Base-by-base conservation (phyloP, 2,888 invertebrate genomes). In the Dione juno region DNA sequence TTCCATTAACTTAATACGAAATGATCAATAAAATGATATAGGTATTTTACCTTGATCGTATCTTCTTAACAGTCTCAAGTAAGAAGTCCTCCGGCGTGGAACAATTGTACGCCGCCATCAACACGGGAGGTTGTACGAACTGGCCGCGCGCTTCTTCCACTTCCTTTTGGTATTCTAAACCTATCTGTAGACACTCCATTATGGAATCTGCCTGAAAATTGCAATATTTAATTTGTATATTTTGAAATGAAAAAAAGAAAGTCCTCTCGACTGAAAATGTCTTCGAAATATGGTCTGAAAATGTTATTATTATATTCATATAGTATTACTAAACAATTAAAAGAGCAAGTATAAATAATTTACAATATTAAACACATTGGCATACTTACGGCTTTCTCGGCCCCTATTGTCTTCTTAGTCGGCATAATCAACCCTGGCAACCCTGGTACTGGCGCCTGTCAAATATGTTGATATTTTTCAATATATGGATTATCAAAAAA, bases 351-450 rank as follows among this genome's bases (percentile, higher is more conserved):
- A 28, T 28, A 28, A 28, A 28, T 28, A 28, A 28, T 28, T 3
- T 28, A 3, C 2, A 28, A 28, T 28, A 28, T 28, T 28, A 28
- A 28, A 28, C 28, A 28, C 28, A 28, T 28, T 28, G 28, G n/a
- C 37, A 14, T 58, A 61, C 95, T 94, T 94, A 97, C 97, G 73
- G 96, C 96, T 94, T 95, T 96, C 84, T 98, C 97, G 69, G 97
- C 97, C 67, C 97, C 97, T 61, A 97, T 94, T 0, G 97, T 98
- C 90, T 98, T 98, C 80, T 96, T 96, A 0, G 98, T 96, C 0
- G 99, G 97, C 84, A 99, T 93, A 66, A 95, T 95, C 1, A 97
- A 94, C 61, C 96, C 96, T 0, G 96, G 96, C 70, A 97, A 94
- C 1, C 96, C 95, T 0, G 96, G 95, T 1, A 96, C 94, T 0